phyloP scores from a whole-genome alignment of 2,888 invertebrate species.

The Chrysomela aeneicollis region DNA sequence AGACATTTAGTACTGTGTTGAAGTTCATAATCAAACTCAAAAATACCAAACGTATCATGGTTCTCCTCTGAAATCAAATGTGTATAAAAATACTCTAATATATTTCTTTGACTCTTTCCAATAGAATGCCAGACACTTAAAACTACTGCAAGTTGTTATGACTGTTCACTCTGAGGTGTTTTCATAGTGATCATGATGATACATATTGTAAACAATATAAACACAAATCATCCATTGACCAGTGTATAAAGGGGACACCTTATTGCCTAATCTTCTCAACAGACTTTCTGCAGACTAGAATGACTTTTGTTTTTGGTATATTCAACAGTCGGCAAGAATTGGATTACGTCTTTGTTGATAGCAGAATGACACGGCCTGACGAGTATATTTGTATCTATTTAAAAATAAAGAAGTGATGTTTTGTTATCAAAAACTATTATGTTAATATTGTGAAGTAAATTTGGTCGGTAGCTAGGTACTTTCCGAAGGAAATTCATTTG shows the following conservation, averaged over 20 bases:
- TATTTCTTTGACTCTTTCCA: slow-evolving; percentile 2
- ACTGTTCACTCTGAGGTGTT: slow-evolving; percentile 59
- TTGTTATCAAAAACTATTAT: no score
- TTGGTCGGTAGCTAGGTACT: no score
- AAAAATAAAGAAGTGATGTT: no score
- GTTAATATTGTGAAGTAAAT: no score
- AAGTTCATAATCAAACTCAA: no score
- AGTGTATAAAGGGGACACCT: slow-evolving; percentile 46
- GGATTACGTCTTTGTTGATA: neutral
- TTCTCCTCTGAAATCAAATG: neutral
- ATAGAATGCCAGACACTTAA: slow-evolving; percentile 21
- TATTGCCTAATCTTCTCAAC: slow-evolving; percentile 28
- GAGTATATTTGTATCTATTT: neutral
- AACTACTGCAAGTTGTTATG: slow-evolving; percentile 60
- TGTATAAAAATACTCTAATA: neutral
- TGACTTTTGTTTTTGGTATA: slow-evolving; percentile 47
- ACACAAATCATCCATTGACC: slow-evolving; percentile 58
- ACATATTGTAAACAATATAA: slow-evolving; percentile 55
- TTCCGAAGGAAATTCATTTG: no score
- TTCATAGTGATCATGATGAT: slow-evolving; percentile 60
- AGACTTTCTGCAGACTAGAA: slow-evolving; percentile 58
- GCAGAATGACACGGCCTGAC: neutral
- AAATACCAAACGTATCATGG: neutral
- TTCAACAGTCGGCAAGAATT: neutral
- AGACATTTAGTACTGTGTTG: no score